These are phyloP conservation scores for Lipophrys pholis DNA, from an alignment of 2,113 vertebrate genomes.

Conservation along the genomic window DNA sequence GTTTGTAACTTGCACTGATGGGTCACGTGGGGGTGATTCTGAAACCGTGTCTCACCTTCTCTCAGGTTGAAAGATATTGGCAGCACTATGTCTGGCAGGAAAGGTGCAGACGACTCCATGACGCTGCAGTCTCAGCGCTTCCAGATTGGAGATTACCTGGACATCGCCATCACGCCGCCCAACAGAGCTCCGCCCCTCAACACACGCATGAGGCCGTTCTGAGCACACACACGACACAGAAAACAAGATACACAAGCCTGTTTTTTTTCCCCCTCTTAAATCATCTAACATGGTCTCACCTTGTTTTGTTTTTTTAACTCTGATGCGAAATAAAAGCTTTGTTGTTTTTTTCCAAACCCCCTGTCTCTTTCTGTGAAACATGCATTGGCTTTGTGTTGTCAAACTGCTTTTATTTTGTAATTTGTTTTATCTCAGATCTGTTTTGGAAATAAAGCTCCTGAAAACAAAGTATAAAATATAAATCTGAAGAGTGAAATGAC, in stretches of 20 bases:
- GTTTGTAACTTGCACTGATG: too few species aligned
- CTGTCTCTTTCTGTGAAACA: background rate
- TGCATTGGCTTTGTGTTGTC: background rate
- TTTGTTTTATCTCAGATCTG: too few species aligned
- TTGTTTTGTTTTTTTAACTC: constrained; percentile 57
- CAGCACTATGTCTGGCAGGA: constrained; percentile 93
- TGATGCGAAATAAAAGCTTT: constrained; percentile 59
- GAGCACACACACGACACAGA: constrained; percentile 38
- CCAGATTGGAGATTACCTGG: constrained; percentile 97
- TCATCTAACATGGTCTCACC: constrained; percentile 36
- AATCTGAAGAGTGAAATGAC: too few species aligned
- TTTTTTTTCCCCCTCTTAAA: background rate
- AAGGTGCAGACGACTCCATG: constrained; percentile 96
- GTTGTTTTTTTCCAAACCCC: constrained; percentile 25
- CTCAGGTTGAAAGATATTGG: constrained; percentile 96
- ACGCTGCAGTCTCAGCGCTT: constrained; percentile 97
- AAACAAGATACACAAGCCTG: background rate
- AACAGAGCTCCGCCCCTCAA: constrained; percentile 91
- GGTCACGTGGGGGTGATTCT: too few species aligned
- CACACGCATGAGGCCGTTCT: constrained; percentile 95
- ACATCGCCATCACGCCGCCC: constrained; percentile 96
- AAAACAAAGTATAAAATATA: too few species aligned
- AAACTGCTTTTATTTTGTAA: too few species aligned
- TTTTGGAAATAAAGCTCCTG: too few species aligned
- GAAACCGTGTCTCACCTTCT: too few species aligned